These are phyloP conservation scores for Synergus itoensis DNA, from an alignment of 2,888 invertebrate species.

Conservation along the genomic window DNA sequence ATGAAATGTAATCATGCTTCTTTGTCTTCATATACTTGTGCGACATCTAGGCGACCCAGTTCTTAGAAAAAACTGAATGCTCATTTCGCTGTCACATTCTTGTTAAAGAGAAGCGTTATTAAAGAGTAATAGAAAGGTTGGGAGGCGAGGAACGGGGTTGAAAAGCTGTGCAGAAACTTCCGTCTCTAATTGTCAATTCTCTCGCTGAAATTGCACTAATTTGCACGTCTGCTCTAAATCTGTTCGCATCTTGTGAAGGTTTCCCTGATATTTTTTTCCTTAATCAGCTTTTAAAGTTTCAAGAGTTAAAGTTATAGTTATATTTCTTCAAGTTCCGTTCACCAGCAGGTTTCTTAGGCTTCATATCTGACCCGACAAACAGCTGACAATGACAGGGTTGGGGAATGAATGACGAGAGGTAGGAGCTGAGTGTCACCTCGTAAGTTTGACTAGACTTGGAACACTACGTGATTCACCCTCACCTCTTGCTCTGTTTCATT, in stretches of 20 bases:
- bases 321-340: neutral
- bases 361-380: neutral
- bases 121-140: constrained; percentile 15
- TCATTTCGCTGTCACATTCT: constrained; percentile 29
- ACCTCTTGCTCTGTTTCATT: constrained; percentile 7
- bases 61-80: constrained; percentile 19
- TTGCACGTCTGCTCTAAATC: constrained; percentile 8
- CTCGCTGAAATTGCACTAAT: constrained; percentile 19
- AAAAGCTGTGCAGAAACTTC: constrained; percentile 16
- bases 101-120: constrained; percentile 28
- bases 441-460: constrained; percentile 35
- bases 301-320: neutral
- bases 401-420: neutral
- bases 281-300: neutral
- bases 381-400: constrained; percentile 20
- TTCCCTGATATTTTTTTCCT: neutral
- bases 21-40: neutral
- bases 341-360: neutral
- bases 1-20: constrained; percentile 1
- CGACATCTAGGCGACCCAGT: constrained; percentile 25
- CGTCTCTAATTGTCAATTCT: constrained; percentile 37
- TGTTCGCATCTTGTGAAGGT: neutral
- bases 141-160: neutral
- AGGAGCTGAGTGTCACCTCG: constrained; percentile 20
- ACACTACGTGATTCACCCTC: constrained; percentile 7